phyloP scores from a whole-genome alignment of 2,888 invertebrate species.

The Elaeidobius kamerunicus region DNA sequence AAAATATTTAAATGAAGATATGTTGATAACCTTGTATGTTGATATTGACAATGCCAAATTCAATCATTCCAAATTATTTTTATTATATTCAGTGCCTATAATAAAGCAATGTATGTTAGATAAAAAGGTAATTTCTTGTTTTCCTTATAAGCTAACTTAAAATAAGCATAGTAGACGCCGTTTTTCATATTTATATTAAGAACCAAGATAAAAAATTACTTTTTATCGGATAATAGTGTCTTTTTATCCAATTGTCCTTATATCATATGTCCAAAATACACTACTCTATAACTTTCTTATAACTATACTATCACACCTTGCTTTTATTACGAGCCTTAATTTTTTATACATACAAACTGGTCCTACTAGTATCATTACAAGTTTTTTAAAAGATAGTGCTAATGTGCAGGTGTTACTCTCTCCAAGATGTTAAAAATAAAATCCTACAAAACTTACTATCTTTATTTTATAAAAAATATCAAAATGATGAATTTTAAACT shows the following conservation, averaged over 20 bases:
- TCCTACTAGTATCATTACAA: background rate
- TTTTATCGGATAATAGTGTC: too few species aligned
- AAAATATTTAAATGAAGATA: background rate
- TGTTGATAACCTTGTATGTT: background rate
- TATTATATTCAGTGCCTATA: background rate
- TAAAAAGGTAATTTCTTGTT: conserved; percentile 3
- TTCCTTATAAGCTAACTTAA: too few species aligned
- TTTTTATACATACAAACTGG: conserved; percentile 4
- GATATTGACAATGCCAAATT: background rate
- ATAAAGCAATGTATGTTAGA: conserved; percentile 8
- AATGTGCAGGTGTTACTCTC: too few species aligned
- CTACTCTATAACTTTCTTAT: conserved; percentile 6
- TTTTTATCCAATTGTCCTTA: too few species aligned
- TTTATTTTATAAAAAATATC: background rate
- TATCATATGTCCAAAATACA: conserved; percentile 9
- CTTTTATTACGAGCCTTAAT: conserved; percentile 21
- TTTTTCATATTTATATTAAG: too few species aligned
- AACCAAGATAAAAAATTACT: too few species aligned
- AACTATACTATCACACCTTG: conserved; percentile 22
- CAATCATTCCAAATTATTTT: background rate
- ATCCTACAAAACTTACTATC: too few species aligned
- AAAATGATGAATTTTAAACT: background rate
- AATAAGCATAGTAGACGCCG: too few species aligned
- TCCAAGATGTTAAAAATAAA: too few species aligned
- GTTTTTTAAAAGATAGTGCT: background rate